Evolutionary conservation across 2,888 invertebrate genomes (phyloP), one percentile per base, ranked within the genome.

Genomic region (Parthenolecanium corni): DNA sequence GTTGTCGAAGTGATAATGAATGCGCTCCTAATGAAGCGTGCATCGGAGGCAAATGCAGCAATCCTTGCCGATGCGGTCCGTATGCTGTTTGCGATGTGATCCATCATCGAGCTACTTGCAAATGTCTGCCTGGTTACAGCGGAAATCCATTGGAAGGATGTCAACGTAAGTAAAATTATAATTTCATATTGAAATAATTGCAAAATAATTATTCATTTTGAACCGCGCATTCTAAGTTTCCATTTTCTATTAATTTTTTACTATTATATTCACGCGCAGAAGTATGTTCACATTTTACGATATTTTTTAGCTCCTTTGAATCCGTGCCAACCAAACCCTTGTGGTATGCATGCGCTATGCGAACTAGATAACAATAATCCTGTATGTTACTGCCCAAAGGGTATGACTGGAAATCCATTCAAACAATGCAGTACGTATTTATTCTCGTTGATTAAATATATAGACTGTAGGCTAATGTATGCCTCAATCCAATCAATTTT

Each of bases 321-420:
- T 73, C 87, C 87, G 1, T 91, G 90, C 70, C 77, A 81, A 66
- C 87, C 88, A 23, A 89, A 85, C 74, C 90, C 90, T n/a, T 91
- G 90, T 70, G 91, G 91, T n/a, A 74, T 79, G 2, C 85, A 86
- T 70, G 90, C 92, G 1, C 75, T 86, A 66, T 93, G 92, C 72
- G 89, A 89, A 76, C 79, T 83, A 54, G 88, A 89, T 69, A 82
- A 85, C 69, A 90, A 89, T 56, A 86, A 84, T 73, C 90, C 91
- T 2, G 86, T 91, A 68, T 93, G 92, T 71, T 88, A 80, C 76
- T 92, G 92, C 71, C 90, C 90, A 0, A 89, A 86, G 73, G 90
- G 89, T 66, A 77, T 89, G 66, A 91, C 90, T 3, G 92, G 92
- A 73, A 90, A 92, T 79, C 92, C 92, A 47, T 90, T 90, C 73